Evolutionary conservation across 2,888 invertebrate species (phyloP), one percentile per base, ranked within the genome.

Genomic region (Trypoxylon attenuatum): DNA sequence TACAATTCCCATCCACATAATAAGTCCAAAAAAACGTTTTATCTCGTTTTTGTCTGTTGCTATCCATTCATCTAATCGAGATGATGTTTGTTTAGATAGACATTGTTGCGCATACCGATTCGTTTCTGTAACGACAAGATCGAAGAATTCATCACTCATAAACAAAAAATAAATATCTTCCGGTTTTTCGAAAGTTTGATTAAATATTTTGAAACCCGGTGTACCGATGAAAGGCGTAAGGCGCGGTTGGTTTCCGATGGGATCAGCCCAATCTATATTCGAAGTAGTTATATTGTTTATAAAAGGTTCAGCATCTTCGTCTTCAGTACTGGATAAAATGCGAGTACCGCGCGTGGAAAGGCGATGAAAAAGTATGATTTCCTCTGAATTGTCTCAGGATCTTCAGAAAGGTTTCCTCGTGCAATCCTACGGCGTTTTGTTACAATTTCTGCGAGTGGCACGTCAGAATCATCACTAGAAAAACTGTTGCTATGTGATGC

Each of bases 1-100:
- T 47, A 77, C 76, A 25, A 84, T 38, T 16, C 79, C 79, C 80
- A 83, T 82, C 46, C 67, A 81, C 49, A 82, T 57, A 29, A 79
- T 60, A 5, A 81, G 59, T 0, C 75, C 72, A 64, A 82, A 76
- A 33, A 65, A 77, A 33, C 47, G 23, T 56, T 56, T 56, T 42
- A 56, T 46, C 47, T 47, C 56, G 41, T 8, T 46, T 41, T 47
- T 49, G 56, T 49, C 29, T 8, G 25, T 25, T 25, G 25, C 5
- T 8, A 5, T 25, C 25, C 25, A 4, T 25, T 25, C 25, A 25
- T 8, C 4, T 25, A 25, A 25, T 25, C 25, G 25, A 4, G 25
- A 25, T 25, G 25, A 25, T 25, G 25, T 25, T 25, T 25, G 25
- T 25, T 25, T 8, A 5, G 8, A 4, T 25, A 25, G 4, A 5